Evolutionary conservation across 2,797 vertebrate species (phyloP).

Genomic region (Cetoscarus ocellatus): DNA sequence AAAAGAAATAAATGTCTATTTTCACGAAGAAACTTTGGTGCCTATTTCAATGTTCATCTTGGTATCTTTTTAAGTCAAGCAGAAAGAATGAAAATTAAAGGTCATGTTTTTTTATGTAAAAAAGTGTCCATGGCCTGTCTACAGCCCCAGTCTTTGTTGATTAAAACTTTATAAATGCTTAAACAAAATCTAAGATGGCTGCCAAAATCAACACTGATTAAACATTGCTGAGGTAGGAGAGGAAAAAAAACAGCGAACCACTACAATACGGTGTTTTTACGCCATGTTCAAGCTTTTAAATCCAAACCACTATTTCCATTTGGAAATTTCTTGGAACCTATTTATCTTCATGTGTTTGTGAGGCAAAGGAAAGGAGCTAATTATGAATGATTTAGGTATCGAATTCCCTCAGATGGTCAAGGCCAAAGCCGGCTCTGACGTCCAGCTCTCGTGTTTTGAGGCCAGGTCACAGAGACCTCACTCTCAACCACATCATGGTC

Average conservation of each 20-base stretch:
- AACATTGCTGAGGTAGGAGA: slow-evolving; percentile 5
- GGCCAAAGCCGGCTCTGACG: slow-evolving; percentile 65
- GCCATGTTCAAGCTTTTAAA: slow-evolving; percentile 52
- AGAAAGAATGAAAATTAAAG: too few relatives aligned
- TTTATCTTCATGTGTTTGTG: slow-evolving; percentile 79
- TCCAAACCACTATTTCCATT: slow-evolving; percentile 81
- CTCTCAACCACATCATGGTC: slow-evolving; percentile 64
- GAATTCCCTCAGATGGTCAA: slow-evolving; percentile 70
- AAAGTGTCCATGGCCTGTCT: too few relatives aligned
- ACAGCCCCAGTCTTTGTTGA: too few relatives aligned
- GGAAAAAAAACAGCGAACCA: slow-evolving; percentile 32
- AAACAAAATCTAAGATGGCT: too few relatives aligned
- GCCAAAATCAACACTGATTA: too few relatives aligned
- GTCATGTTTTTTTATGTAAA: too few relatives aligned
- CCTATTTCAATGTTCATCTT: background rate
- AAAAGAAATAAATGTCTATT: slow-evolving; percentile 72
- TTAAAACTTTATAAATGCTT: too few relatives aligned
- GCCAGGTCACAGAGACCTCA: slow-evolving; percentile 78
- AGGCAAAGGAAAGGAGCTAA: slow-evolving; percentile 78
- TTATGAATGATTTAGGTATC: slow-evolving; percentile 82
- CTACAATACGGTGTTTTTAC: slow-evolving; percentile 57
- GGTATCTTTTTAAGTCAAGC: too few relatives aligned
- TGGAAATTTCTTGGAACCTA: slow-evolving; percentile 75
- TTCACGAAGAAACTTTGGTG: slow-evolving; percentile 37
- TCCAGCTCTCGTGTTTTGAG: slow-evolving; percentile 49